Base-by-base conservation (phyloP, 1,140 invertebrate genomes). In the Atta colombica region DNA sequence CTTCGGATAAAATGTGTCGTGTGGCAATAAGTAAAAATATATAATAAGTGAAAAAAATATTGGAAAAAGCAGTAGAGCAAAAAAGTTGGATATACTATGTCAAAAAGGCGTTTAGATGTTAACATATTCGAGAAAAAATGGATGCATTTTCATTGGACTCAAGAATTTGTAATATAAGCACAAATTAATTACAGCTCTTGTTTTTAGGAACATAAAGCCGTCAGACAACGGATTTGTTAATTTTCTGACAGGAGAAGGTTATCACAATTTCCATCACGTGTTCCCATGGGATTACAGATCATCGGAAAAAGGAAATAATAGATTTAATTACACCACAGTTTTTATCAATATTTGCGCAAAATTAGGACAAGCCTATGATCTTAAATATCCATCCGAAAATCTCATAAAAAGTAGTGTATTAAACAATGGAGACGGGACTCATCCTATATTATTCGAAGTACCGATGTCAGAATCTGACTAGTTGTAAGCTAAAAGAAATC, bases 221-320 rank as follows among this genome's bases (percentile, higher is more conserved):
- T 4, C 55, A 21, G 8, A 85, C 18, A 72, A 63, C 28, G 0
- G 25, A 6, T 35, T 60, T 8, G 1, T 74, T 18, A 77, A 61
- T 28, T n/a, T 53, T 0, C 0, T 84, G 0, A 35, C 94, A 0
- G 55, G 91, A 7, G 96, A 97, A 93, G 97, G 97, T 4, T 97
- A 97, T 96, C 97, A 98, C 93, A 98, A 98, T 94, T 98, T 97
- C 93, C 97, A 98, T 91, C 97, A 98, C 92, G 97, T 96, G 6
- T 98, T 98, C 94, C 97, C 97, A 0, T 97, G 97, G 94, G 97
- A 98, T 93, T 97, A 97, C 93, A 96, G 96, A 86, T 96, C 97
- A 18, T 96, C 97, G 61, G 98, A 98, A 91, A 92, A 96, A 82
- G 96, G 97, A 45, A 93, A 78, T 16, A 96, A 94, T 92, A 92